Conservation (phyloP, 2,113 vertebrate genomes). For the Meriones unguiculatus region DNA sequence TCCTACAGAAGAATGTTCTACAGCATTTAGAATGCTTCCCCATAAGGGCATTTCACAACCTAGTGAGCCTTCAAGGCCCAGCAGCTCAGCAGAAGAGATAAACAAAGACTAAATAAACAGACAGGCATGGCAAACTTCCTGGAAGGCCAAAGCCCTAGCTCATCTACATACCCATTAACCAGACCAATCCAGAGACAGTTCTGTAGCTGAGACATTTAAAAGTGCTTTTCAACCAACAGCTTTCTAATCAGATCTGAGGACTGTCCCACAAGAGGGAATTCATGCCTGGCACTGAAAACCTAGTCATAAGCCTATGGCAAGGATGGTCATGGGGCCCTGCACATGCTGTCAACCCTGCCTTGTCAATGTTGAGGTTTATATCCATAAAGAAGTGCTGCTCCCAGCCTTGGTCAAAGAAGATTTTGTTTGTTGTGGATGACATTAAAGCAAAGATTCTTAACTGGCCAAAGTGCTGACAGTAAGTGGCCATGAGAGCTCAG, state of each 20-base stretch:
- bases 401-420: background rate
- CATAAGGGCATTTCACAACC: background rate
- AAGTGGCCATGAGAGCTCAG: background rate
- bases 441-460: background rate
- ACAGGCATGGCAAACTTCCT: background rate
- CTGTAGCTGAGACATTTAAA: constrained; percentile 23
- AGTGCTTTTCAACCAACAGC: background rate
- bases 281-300: background rate
- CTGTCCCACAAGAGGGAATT: background rate
- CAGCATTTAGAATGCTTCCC: background rate
- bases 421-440: background rate
- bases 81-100: background rate
- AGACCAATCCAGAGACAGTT: background rate
- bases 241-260: background rate
- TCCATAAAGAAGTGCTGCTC: background rate
- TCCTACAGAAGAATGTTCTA: background rate
- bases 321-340: no score
- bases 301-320: background rate
- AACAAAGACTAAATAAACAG: background rate
- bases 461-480: background rate
- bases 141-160: background rate
- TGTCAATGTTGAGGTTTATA: background rate
- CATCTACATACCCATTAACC: constrained; percentile 28
- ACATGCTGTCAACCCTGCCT: background rate
- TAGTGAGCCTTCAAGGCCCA: background rate